Base-by-base conservation (phyloP, 53 echinoderm and acorn worm genomes). In the Patiria pectinifera region DNA sequence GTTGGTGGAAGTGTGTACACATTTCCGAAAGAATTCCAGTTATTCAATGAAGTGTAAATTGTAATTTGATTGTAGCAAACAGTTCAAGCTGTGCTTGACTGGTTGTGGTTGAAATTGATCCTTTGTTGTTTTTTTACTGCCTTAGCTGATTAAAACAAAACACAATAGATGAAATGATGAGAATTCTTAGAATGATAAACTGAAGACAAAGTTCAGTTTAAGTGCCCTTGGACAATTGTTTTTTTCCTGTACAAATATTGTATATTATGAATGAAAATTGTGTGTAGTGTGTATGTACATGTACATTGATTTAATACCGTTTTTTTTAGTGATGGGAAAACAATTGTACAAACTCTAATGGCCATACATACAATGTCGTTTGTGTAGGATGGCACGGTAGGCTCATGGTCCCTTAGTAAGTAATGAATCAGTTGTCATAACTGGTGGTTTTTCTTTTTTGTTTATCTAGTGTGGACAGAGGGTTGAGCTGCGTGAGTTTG, bases 251-350 rank as follows among this genome's bases (percentile, higher is more conserved):
- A 90, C 66, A 90, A 66, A 90, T 69, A 80, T 81, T 90, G 90
- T 90, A 90, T 90, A 90, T 53, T 53, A 53, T 90, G 69, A 75
- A 87, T 7, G 16, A 72, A 78, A 85, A 69, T 62, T 43, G 81
- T 90, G 90, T 81, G 90, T 90, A 90, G 90, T 90, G 80, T 90
- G 78, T 89, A 89, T 62, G 89, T 89, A 90, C 80, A 86, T 86
- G 87, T 87, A 90, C 80, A 90, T 90, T 90, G 90, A 76, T 78
- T 87, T 87, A 76, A 77, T 82, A 82, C 82, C 11, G 77, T 48
- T 87, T 89, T 86, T 89, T 90, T 81, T 90, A 80, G 81, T 69
- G 90, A 63, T 59, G 81, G 82, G 46, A 23, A 19, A 81, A 63
- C 59, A 90, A 80, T 80, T 90, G 90, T 90, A 90, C 81, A 90